Base-by-base conservation (phyloP, 1,140 invertebrate species). In the Diabrotica virgifera region DNA sequence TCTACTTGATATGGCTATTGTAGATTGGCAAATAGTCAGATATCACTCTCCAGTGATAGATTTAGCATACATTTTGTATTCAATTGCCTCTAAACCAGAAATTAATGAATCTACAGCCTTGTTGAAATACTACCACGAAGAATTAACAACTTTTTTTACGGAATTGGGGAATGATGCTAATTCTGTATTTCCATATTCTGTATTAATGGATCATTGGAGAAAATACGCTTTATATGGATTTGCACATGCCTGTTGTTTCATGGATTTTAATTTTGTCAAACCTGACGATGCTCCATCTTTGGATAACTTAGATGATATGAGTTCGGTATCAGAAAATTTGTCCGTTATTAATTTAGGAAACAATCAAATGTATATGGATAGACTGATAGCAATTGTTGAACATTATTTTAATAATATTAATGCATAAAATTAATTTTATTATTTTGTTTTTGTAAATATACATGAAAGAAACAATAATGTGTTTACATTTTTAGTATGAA, bases 11-110 rank as follows among this genome's bases (percentile, higher is more conserved):
- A 66, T 68, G 8, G 46, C 52, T 5, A 59, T 70, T 40, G 65
- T 87, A 9, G 86, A 87, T 67, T 84, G 82, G 74, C 86, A 87
- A 72, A 70, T 85, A 5, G 74, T 79, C n/a, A 74, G 82, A 6
- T 82, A 81, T 62, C 80, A 81, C 1, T 85, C 85, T 5, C 86
- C 86, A 7, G 79, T 84, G 1, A 79, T 81, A 0, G 86, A 87
- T 65, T 66, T 87, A 54, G 79, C 80, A 0, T 85, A 86, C 66
- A 85, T 82, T 62, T 72, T 87, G 4, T 86, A 82, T 64, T 80
- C 79, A 66, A 82, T 81, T 61, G 81, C 84, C 0, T 80, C 83
- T 12, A 69, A 77, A 59, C 67, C 79, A 8, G 78, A 85, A 36
- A 12, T 62, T 36, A n/a, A 9, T 8, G 13, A 61, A 52, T 24